These are phyloP conservation scores for Synanthedon tipuliformis DNA, from an alignment of 2,888 invertebrate species.

Conservation along the genomic window DNA sequence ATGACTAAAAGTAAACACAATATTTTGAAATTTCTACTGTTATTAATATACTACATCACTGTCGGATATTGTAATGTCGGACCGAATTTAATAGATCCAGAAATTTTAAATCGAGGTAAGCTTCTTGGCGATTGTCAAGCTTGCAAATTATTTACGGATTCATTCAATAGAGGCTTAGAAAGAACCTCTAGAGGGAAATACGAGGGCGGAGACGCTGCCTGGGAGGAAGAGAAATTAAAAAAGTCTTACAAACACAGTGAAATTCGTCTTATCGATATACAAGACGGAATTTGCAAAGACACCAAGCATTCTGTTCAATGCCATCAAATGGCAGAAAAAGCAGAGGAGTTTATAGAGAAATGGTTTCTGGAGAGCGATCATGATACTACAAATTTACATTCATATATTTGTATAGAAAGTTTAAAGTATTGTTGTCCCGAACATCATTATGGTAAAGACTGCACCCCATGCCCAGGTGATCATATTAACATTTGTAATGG, in stretches of 20 bases:
- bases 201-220: constrained; percentile 93
- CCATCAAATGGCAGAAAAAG: constrained; percentile 83
- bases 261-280: constrained; percentile 90
- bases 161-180: constrained; percentile 84
- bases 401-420: constrained; percentile 84
- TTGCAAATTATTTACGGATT: constrained; percentile 79
- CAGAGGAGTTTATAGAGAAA: constrained; percentile 84
- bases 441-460: constrained; percentile 85
- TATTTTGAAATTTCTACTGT: constrained; percentile 13
- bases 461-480: constrained; percentile 82
- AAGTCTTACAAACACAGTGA: constrained; percentile 88
- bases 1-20: constrained; percentile 21
- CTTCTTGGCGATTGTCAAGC: constrained; percentile 82
- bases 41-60: constrained; percentile 13
- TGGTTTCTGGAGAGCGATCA: constrained; percentile 83
- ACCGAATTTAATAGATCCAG: constrained; percentile 33
- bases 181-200: constrained; percentile 87
- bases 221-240: constrained; percentile 90
- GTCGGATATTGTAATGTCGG: constrained; percentile 23
- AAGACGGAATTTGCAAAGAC: constrained; percentile 87
- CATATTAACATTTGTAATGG: constrained; percentile 81
- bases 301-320: constrained; percentile 82
- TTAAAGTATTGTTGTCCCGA: constrained; percentile 86
- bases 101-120: constrained; percentile 39
- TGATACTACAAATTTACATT: constrained; percentile 40